Base-by-base conservation (phyloP, 1,140 invertebrate genomes). In the Trissolcus basalis region DNA sequence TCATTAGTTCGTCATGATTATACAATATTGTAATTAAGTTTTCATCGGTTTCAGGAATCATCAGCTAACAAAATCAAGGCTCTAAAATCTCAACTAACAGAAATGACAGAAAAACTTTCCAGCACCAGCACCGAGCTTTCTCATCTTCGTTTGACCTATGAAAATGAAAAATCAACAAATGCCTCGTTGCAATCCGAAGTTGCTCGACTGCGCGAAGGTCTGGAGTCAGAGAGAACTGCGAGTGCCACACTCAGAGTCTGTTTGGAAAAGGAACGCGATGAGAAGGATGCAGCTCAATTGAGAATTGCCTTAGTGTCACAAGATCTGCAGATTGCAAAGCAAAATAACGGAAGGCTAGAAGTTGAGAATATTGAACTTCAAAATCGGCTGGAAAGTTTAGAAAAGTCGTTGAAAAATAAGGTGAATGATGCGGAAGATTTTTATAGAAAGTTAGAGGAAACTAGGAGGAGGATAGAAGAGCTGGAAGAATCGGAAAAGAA, bases 221-320 rank as follows among this genome's bases (percentile, higher is more conserved):
- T 87, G 4, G 85, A 88, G 15, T 64, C 68, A 0, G 86, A 89
- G 65, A 82, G 79, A 41, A 78, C 72, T 9, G 56, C 74, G 1
- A 80, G 69, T 10, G 80, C 81, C 0, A 82, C 82, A 3, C 58
- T 89, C 4, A 70, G 85, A 48, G 72, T 83, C 0, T 82, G 77
- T 44, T 41, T 89, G 8, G 83, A 88, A 15, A 86, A 83, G 15
- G 93, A 94, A 65, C 90, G 90, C 27, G 87, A 91, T 55, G 94
- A 96, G 61, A 96, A 94, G 78, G 92, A 95, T 82, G 91, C 92
- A 9, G 92, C 93, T 0, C 84, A 96, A 51, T 79, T 96, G 33
- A 90, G 94, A 19, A 96, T 95, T 83, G 95, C 95, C 3, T 92
- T 95, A 84, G 92, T 96, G 61, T 96, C 94, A 0, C 95, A 96